phyloP scores from a whole-genome alignment of 1,140 invertebrate species.

The Panagrolaimus sp. region DNA sequence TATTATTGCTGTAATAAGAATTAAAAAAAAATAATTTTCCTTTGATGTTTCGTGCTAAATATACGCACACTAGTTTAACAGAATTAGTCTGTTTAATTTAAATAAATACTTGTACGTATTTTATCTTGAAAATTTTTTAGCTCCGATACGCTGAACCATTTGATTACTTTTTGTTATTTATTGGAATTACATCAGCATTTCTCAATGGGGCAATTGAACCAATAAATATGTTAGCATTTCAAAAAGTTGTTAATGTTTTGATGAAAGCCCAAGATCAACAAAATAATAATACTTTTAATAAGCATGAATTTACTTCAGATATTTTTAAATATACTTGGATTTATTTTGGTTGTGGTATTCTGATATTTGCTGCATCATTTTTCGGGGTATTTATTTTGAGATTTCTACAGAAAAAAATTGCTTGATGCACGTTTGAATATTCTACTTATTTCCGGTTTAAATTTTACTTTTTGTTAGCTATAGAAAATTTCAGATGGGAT shows the following conservation, averaged over 20 bases:
- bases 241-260: background rate
- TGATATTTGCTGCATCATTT: background rate
- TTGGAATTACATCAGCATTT: conserved; percentile 23
- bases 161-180: conserved; percentile 34
- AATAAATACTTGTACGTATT: too few relatives aligned
- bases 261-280: background rate
- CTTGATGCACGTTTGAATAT: too few relatives aligned
- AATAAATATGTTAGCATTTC: background rate
- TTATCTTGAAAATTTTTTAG: too few relatives aligned
- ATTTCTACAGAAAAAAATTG: background rate
- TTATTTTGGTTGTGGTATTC: background rate
- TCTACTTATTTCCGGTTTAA: too few relatives aligned
- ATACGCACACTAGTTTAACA: too few relatives aligned
- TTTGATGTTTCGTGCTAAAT: too few relatives aligned
- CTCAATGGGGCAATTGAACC: conserved; percentile 20
- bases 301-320: conserved; percentile 25
- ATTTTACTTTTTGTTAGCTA: too few relatives aligned
- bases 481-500: conserved; percentile 55
- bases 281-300: conserved; percentile 12
- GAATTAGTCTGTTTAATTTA: too few relatives aligned
- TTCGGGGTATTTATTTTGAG: background rate
- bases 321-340: conserved; percentile 23
- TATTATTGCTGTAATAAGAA: background rate
- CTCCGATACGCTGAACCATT: conserved; percentile 34
- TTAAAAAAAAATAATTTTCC: too few relatives aligned